Base-by-base conservation (phyloP, 2,797 vertebrate species). In the Saxicola maurus region DNA sequence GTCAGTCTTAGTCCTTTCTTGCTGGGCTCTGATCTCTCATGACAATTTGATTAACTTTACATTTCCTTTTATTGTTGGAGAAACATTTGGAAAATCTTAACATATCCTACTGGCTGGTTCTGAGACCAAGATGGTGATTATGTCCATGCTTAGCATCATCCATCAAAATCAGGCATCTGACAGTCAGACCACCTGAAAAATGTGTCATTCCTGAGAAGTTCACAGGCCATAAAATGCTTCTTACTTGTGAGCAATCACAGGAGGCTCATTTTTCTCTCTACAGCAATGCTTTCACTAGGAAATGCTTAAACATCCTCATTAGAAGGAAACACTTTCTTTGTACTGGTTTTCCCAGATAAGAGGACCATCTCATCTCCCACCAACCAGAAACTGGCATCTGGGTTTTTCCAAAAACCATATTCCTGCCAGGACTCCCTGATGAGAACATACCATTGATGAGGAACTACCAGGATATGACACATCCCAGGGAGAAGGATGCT, bases 31-130 rank as follows among this genome's bases (percentile, higher is more conserved):
- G 94, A 96, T 95, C 94, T 94, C 87, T 96, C 94, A 94, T 95
- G 95, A 96, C 95, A 96, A 94, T 93, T 95, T 95, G 94, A 95
- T 96, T 95, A 95, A 95, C 93, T 95, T 95, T 95, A 96, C 93
- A 94, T 95, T 96, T 96, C 95, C 94, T 96, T 94, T 95, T 92
- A 95, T 96, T 94, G 92, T 95, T 94, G 93, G 75, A 91, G 91
- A 82, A 93, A 95, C 94, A 95, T 95, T 96, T 95, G 94, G 94
- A 95, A 96, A 95, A 93, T 92, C 93, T 95, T 95, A 95, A 75
- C 76, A 13, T 94, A 84, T 88, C 94, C 94, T 79, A 92, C 87
- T 80, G 86, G 38, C 93, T 93, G 81, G 65, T 88, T 93, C 45
- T n/a, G 83, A 88, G 78, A 91, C 86, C 40, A 28, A 77, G 81